Conservation (phyloP, 2,888 invertebrate genomes). For the Ypsolopha sequella region DNA sequence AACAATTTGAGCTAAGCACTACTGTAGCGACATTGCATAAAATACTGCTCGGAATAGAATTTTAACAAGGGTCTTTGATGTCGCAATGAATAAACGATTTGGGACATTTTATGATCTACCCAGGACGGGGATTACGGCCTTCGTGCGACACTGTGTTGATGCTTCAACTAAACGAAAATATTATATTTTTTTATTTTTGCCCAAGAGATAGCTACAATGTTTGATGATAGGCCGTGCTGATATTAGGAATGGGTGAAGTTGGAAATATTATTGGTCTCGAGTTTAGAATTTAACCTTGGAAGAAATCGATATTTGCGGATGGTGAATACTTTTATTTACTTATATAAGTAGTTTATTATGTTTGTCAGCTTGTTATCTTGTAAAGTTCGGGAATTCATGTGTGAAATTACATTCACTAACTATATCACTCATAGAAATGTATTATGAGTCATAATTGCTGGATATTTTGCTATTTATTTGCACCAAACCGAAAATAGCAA, state of each 20-base stretch:
- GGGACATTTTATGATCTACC: constrained; percentile 40
- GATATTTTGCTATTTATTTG: too few relatives aligned
- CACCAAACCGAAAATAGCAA: too few relatives aligned
- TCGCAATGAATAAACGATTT: constrained; percentile 58
- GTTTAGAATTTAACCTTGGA: background rate
- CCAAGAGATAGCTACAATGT: background rate
- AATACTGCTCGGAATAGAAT: constrained; percentile 29
- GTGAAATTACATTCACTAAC: too few relatives aligned
- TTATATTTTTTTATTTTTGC: background rate
- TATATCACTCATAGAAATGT: too few relatives aligned
- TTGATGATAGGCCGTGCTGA: background rate
- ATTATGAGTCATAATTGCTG: too few relatives aligned
- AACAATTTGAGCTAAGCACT: background rate
- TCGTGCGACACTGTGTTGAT: background rate
- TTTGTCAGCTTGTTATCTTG: too few relatives aligned
- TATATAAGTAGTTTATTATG: too few relatives aligned
- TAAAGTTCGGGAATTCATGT: too few relatives aligned
- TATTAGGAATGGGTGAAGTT: background rate
- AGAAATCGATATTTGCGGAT: too few relatives aligned
- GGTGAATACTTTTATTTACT: too few relatives aligned
- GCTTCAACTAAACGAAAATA: constrained; percentile 2
- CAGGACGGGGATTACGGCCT: constrained; percentile 30
- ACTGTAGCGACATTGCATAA: background rate
- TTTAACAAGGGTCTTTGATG: constrained; percentile 48
- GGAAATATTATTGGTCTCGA: background rate